phyloP scores from a whole-genome alignment of 2,113 vertebrate genomes.

The Scomber colias region DNA sequence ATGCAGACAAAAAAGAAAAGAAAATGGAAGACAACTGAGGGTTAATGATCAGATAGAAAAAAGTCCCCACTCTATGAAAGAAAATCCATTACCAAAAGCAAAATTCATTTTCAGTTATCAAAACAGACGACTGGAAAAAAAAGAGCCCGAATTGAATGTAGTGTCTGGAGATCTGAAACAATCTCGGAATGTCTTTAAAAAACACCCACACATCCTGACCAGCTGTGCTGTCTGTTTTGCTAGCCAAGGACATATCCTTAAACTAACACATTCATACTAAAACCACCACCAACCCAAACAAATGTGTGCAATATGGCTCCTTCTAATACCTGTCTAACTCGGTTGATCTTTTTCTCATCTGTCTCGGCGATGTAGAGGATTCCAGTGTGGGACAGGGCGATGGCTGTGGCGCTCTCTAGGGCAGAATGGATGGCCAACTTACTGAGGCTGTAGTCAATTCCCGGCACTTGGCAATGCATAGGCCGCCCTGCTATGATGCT shows the following conservation, averaged over 20 bases:
- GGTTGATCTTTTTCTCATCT: slow-evolving; percentile 99
- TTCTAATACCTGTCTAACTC: slow-evolving; percentile 84
- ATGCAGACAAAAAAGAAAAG: not conserved
- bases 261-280: slow-evolving; percentile 14
- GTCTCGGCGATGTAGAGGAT: slow-evolving; percentile 98
- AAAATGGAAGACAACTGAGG: not conserved
- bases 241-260: slow-evolving; percentile 17
- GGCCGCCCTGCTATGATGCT: slow-evolving; percentile 98
- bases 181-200: slow-evolving; percentile 25
- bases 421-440: slow-evolving; percentile 98
- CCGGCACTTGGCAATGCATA: slow-evolving; percentile 99
- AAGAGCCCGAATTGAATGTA: slow-evolving; percentile 21
- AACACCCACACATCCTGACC: slow-evolving; percentile 29
- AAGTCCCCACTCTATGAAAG: not conserved
- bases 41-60: slow-evolving; percentile 5
- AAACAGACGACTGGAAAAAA: slow-evolving; percentile 27
- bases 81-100: slow-evolving; percentile 29
- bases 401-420: slow-evolving; percentile 96
- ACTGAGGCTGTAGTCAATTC: slow-evolving; percentile 99
- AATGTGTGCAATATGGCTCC: not conserved
- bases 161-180: slow-evolving; percentile 44
- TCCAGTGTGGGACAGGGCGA: slow-evolving; percentile 95
- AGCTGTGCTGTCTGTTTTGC: slow-evolving; percentile 43
- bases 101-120: slow-evolving; percentile 37
- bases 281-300: slow-evolving; percentile 12